These are phyloP conservation scores for Microtus oregoni DNA, from an alignment of 2,113 vertebrate genomes.

Conservation along the genomic window DNA sequence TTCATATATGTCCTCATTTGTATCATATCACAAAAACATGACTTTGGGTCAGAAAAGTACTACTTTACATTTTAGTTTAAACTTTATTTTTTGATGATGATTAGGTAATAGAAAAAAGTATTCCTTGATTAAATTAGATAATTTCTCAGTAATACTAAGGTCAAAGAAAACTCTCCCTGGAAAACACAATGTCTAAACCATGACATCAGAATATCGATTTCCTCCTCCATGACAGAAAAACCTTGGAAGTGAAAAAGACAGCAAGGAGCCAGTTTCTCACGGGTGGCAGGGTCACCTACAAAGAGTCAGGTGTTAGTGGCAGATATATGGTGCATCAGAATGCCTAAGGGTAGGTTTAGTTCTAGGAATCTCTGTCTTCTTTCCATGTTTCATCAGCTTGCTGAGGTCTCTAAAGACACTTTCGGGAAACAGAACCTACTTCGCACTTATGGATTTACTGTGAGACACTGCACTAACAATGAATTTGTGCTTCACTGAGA, in stretches of 20 bases:
- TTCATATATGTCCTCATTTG: background rate
- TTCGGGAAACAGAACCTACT: background rate
- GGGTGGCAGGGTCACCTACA: background rate
- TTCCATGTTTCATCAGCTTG: background rate
- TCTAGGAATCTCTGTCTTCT: background rate
- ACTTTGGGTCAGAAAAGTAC: background rate
- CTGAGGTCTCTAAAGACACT: conserved; percentile 34
- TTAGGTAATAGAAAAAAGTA: background rate
- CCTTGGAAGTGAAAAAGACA: conserved; percentile 5
- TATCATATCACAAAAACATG: conserved; percentile 33
- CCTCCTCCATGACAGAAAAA: background rate
- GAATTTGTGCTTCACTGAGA: background rate
- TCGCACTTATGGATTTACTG: background rate
- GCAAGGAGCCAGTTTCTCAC: background rate
- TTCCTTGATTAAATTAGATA: conserved; percentile 35
- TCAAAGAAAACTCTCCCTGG: conserved; percentile 38
- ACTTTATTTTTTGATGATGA: background rate
- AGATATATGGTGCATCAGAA: background rate
- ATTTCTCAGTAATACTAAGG: conserved; percentile 47
- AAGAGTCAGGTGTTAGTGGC: background rate
- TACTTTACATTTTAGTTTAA: conserved; percentile 39
- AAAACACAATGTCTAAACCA: conserved; percentile 40
- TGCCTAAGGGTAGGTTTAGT: background rate
- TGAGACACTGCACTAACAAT: background rate
- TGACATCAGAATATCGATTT: conserved; percentile 12